A percentile compares a stretch with the other conserved stretches of the same genome.
phyloP scores from a whole-genome alignment of 2,113 vertebrate species.

The Periophthalmus modestus region DNA sequence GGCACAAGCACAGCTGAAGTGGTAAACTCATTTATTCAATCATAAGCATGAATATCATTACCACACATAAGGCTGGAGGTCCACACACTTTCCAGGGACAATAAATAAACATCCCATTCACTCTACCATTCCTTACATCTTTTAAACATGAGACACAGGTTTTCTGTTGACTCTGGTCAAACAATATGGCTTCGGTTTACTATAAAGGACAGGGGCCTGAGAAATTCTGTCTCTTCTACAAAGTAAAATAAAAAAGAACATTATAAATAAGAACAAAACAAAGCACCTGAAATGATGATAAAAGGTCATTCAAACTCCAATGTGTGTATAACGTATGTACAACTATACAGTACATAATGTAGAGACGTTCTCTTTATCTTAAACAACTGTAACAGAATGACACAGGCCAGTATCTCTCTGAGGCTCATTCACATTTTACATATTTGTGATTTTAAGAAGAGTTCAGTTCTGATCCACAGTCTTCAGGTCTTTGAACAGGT shows the following conservation, averaged over 20 bases:
- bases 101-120: slow-evolving; percentile 70
- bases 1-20: slow-evolving; percentile 35
- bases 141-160: slow-evolving; percentile 15
- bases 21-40: slow-evolving; percentile 72
- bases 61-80: slow-evolving; percentile 27
- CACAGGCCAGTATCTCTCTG: not conserved
- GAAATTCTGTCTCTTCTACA: not conserved
- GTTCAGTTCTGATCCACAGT: slow-evolving; percentile 1
- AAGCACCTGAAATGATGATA: not conserved
- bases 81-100: slow-evolving; percentile 34
- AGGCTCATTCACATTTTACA: not conserved
- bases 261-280: not conserved
- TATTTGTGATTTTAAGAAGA: not conserved
- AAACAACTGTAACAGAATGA: not conserved
- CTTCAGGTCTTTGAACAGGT: slow-evolving; percentile 6
- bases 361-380: not conserved
- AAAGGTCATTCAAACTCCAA: not conserved
- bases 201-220: not conserved
- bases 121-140: slow-evolving; percentile 37
- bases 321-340: not conserved
- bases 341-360: not conserved
- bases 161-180: slow-evolving; percentile 13
- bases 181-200: slow-evolving; percentile 6
- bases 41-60: slow-evolving; percentile 46
- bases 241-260: not conserved